Evolutionary conservation across 2,113 vertebrate genomes (phyloP).

Genomic region (Ageneiosus marmoratus): DNA sequence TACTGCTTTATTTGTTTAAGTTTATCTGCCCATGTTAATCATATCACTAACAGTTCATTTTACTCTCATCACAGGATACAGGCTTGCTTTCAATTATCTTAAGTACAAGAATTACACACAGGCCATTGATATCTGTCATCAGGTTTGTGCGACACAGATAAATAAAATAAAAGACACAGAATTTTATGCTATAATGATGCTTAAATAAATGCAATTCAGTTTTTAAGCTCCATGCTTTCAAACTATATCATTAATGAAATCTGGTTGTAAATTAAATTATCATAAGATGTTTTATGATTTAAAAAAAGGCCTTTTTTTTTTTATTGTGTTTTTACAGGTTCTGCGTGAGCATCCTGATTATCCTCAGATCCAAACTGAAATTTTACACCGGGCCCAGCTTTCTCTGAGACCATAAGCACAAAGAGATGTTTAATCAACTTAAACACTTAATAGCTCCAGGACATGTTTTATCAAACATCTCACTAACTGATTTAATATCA

Average conservation of each 20-base stretch:
- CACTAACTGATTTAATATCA: neutral
- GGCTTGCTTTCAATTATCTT: constrained; percentile 76
- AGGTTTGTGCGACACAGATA: constrained; percentile 53
- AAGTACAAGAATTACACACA: constrained; percentile 73
- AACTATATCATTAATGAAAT: neutral
- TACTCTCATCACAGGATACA: constrained; percentile 66
- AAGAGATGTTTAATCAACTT: too few relatives aligned
- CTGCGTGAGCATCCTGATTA: constrained; percentile 70
- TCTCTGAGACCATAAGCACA: constrained; percentile 63
- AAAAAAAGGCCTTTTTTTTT: neutral
- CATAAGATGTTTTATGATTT: neutral
- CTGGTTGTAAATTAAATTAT: neutral
- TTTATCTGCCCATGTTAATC: neutral
- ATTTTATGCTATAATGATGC: neutral
- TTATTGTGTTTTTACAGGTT: constrained; percentile 58
- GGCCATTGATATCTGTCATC: constrained; percentile 71
- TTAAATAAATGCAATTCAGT: too few relatives aligned
- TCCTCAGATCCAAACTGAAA: constrained; percentile 71
- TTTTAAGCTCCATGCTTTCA: too few relatives aligned
- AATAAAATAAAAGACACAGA: neutral
- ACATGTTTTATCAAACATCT: neutral
- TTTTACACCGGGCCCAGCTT: constrained; percentile 70
- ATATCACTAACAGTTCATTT: neutral
- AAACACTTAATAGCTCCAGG: neutral
- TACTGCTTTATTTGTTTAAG: neutral